Evolutionary conservation across 2,797 vertebrate genomes (phyloP), one percentile per base, ranked within the genome.

Genomic region (Tamandua tetradactyla): DNA sequence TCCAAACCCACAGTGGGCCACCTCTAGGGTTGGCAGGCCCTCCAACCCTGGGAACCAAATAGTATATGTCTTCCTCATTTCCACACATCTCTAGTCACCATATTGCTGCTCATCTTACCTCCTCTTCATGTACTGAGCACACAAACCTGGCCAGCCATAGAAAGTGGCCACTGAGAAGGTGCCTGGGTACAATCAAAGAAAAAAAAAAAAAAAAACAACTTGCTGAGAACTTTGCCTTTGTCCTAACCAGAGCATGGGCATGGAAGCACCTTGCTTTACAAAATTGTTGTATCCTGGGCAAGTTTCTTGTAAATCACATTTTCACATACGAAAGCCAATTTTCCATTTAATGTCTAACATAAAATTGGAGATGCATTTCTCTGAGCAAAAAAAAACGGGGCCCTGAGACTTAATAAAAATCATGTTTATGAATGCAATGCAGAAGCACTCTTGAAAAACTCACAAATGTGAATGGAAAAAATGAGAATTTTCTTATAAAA

Each of bases 401-500:
- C 89, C 61, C 76, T 30, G n/a, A 95, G 94, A 95, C 86, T 94
- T 94, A 94, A 96, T 93, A 91, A 94, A 97, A 95, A 94, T 92
- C 75, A 71, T 85, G 71, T 87, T 97, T 97, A 94, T 96, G 94
- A 97, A 97, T 94, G 89, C 94, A 87, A 80, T 89, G 66, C 47
- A 93, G 91, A 52, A 95, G 95, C 35, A 95, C 64, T 94, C 94
- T 96, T 96, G 81, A 96, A 97, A 96, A 97, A 94, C 97, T 88
- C 93, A 97, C 81, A 95, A 93, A 97, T 91, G 85, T 93, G 92
- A 97, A 96, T 83, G 91, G 87, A 93, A 96, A 82, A 95, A 96
- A 91, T 23, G 75, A 94, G 66, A 94, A 74, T 91, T 96, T 97
- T 94, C 96, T 95, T 96, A 96, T 97, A 97, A 97, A 97, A 96